A percentile compares a stretch with the other conserved stretches of the same genome.
These are phyloP conservation scores for Mnemiopsis leidyi DNA, from an alignment of 37 sponge, comb jelly and placozoan genomes.

Conservation along the genomic window DNA sequence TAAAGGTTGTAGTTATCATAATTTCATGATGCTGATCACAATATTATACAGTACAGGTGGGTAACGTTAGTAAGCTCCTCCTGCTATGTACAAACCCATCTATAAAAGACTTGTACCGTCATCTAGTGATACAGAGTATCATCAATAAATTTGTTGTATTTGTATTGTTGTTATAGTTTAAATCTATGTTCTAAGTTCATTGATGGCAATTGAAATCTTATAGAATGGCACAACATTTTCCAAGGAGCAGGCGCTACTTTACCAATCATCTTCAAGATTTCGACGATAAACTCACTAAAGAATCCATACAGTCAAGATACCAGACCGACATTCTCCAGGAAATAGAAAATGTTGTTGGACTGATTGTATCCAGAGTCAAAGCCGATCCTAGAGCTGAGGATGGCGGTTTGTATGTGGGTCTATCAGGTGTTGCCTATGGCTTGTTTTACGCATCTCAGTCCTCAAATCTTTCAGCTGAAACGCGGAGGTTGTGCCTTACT, in stretches of 20 bases:
- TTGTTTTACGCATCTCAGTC: slow-evolving; percentile 53
- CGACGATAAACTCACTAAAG: neutral
- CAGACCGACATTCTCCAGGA: neutral
- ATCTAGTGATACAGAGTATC: too few species aligned
- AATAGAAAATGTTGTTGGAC: slow-evolving; percentile 5
- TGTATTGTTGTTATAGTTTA: too few species aligned
- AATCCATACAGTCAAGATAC: neutral
- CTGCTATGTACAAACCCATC: too few species aligned
- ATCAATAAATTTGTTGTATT: too few species aligned
- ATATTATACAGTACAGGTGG: too few species aligned
- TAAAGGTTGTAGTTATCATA: too few species aligned
- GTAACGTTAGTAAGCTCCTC: too few species aligned
- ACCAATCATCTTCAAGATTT: slow-evolving; percentile 1
- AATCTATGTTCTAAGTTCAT: too few species aligned
- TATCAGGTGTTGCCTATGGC: slow-evolving; percentile 21
- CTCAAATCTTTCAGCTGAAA: neutral
- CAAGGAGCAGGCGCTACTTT: neutral
- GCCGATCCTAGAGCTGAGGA: slow-evolving; percentile 52
- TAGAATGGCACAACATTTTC: neutral
- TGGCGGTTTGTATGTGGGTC: slow-evolving; percentile 55
- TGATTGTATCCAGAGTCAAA: neutral
- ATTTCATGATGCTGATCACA: too few species aligned
- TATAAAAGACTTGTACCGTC: too few species aligned
- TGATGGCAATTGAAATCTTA: too few species aligned
- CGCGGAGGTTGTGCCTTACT: neutral